Percentiles rank a stretch among this genome's conserved stretches.
phyloP scores from a whole-genome alignment of 2,797 vertebrate genomes.

The Oryzias sinensis region DNA sequence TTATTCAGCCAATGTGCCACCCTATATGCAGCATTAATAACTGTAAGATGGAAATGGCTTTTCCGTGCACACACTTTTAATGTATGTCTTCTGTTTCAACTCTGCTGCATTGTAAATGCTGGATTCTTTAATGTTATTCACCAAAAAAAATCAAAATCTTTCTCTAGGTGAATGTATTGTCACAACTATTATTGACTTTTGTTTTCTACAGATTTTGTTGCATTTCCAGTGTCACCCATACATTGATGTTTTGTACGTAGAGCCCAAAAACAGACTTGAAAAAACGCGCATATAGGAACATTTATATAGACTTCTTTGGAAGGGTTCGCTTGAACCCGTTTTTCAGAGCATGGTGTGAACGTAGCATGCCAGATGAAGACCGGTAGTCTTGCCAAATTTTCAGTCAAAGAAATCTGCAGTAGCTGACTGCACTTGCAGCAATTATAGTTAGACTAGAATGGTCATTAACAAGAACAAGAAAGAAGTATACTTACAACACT shows the following conservation, averaged over 20 bases:
- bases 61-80: constrained; percentile 3
- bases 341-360: too few species aligned
- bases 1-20: background rate
- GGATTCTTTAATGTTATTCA: background rate
- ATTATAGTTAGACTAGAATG: constrained; percentile 56
- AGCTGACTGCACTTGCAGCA: constrained; percentile 33
- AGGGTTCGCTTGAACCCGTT: too few species aligned
- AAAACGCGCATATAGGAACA: too few species aligned
- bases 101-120: background rate
- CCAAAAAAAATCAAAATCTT: too few species aligned
- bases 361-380: constrained; percentile 19
- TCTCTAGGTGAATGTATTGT: too few species aligned
- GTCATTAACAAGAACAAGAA: constrained; percentile 21
- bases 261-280: background rate
- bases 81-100: constrained; percentile 3
- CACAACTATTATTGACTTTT: background rate
- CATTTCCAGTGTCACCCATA: constrained; percentile 5
- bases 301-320: too few species aligned
- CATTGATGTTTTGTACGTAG: too few species aligned
- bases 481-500: too few species aligned
- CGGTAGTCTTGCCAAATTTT: constrained; percentile 38
- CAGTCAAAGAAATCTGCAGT: constrained; percentile 18
- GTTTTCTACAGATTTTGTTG: constrained; percentile 2
- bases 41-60: background rate
- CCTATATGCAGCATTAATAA: background rate